Percentiles rank a stretch among this genome's conserved stretches.
Conservation (phyloP, 2,113 vertebrate genomes). For the Reinhardtius hippoglossoides region DNA sequence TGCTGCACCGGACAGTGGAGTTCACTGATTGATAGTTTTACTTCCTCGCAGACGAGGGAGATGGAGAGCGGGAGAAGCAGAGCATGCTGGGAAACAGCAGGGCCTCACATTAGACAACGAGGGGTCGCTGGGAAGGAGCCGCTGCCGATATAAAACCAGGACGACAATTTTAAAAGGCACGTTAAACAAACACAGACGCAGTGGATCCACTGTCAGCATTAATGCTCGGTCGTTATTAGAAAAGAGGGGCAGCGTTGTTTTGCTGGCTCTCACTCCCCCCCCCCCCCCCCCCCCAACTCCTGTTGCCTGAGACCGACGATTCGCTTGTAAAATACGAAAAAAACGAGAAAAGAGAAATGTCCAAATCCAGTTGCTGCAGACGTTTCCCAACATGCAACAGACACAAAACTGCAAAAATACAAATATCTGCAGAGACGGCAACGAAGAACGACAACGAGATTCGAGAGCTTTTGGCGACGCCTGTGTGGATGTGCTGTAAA, state of each 20-base stretch:
- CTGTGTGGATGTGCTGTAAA: no score
- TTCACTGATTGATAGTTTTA: conserved; percentile 54
- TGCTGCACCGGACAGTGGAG: neutral
- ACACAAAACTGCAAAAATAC: no score
- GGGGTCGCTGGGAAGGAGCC: conserved; percentile 31
- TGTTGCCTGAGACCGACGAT: conserved; percentile 11
- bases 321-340: conserved; percentile 24
- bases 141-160: conserved; percentile 26
- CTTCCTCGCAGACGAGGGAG: conserved; percentile 19
- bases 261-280: neutral
- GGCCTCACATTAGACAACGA: conserved; percentile 39
- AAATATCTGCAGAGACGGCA: no score
- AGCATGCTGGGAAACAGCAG: conserved; percentile 40
- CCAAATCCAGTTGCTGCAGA: neutral
- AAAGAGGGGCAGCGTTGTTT: conserved; percentile 6
- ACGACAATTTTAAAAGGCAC: conserved; percentile 56
- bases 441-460: no score
- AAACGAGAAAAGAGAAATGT: conserved; percentile 10
- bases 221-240: conserved; percentile 30
- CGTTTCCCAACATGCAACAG: neutral
- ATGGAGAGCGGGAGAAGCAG: conserved; percentile 30
- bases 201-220: conserved; percentile 46
- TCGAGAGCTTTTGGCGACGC: no score
- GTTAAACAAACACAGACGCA: conserved; percentile 66
- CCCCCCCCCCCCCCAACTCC: conserved; percentile 20